Evolutionary conservation across 2,797 vertebrate genomes (phyloP), one percentile per base, ranked within the genome.

Genomic region (Rallus crepitans): DNA sequence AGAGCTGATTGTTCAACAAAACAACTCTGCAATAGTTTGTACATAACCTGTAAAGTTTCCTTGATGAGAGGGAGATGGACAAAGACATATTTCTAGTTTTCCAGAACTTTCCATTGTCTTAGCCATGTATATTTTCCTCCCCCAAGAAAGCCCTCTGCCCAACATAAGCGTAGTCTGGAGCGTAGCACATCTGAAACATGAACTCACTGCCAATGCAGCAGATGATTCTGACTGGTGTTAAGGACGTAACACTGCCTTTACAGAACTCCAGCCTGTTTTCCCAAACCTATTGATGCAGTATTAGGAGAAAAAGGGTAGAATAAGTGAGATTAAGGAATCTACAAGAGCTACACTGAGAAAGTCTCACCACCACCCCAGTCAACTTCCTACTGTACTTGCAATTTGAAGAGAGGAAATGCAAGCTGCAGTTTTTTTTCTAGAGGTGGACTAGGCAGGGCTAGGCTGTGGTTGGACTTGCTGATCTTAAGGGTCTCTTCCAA

Each of bases 51-150:
- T 61, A 16, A 84, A 78, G 19, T 15, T 60, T 53, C 55, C 35
- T 28, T 52, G 33, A 17, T 57, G 75, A 76, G 57, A 63, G 27
- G 17, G 35, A 55, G 57, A 45, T 80, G 73, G 78, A 84, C 87
- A 75, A 94, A 45, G 75, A 82, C 45, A n/a, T 57, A 72, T 18
- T 84, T 82, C 40, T 78, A 16, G n/a, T 92, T 78, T 91, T 89
- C 15, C 66, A 89, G 66, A 66, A 82, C 25, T 10, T 15, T 55
- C 2, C 48, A 6, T 82, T 82, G n/a, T 63, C 61, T 61, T 42
- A 68, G 59, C 24, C 6, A 2, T 25, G 25, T 70, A 30, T 39
- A 7, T 37, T 42, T 33, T 78, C 42, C n/a, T 80, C 15, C 40
- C 21, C 15, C 11, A 31, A 16, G 42, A 72, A 71, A 72, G 18